Evolutionary conservation across 2,888 invertebrate species (phyloP).

Genomic region (Tachystola acroxantha): DNA sequence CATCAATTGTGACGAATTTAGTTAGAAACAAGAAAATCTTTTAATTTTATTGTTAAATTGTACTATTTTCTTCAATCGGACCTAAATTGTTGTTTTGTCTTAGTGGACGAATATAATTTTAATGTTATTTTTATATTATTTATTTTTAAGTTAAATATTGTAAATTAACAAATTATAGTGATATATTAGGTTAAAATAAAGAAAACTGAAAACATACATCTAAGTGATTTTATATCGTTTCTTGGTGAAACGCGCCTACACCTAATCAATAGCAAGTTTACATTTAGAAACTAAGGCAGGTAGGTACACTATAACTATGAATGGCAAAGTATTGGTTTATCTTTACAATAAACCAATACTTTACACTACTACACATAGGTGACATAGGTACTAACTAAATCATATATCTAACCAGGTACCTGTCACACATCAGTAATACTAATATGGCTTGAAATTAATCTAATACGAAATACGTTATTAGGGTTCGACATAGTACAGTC

Average conservation of each 20-base stretch:
- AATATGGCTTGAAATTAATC: no score
- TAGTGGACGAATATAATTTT: slow-evolving; percentile 48
- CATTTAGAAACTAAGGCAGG: not conserved
- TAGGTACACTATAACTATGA: no score
- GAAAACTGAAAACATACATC: slow-evolving; percentile 10
- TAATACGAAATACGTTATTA: no score
- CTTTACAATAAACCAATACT: no score
- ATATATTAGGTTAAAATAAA: slow-evolving; percentile 52
- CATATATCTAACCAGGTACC: no score
- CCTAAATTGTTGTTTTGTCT: slow-evolving; percentile 63
- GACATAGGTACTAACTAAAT: no score
- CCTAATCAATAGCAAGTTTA: not conserved
- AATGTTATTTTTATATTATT: slow-evolving; percentile 74
- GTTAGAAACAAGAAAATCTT: slow-evolving; percentile 20
- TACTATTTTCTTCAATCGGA: slow-evolving; percentile 34
- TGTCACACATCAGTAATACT: no score
- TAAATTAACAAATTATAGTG: slow-evolving; percentile 73
- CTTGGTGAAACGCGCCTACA: not conserved
- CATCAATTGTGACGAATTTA: slow-evolving; percentile 33
- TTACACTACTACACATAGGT: no score
- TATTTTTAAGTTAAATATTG: slow-evolving; percentile 73
- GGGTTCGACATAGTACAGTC: no score
- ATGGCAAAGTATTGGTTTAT: no score
- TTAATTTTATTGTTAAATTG: slow-evolving; percentile 29
- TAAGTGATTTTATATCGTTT: not conserved